Conservation (phyloP, 2,797 vertebrate genomes). For the Tauraco hartlaubi region DNA sequence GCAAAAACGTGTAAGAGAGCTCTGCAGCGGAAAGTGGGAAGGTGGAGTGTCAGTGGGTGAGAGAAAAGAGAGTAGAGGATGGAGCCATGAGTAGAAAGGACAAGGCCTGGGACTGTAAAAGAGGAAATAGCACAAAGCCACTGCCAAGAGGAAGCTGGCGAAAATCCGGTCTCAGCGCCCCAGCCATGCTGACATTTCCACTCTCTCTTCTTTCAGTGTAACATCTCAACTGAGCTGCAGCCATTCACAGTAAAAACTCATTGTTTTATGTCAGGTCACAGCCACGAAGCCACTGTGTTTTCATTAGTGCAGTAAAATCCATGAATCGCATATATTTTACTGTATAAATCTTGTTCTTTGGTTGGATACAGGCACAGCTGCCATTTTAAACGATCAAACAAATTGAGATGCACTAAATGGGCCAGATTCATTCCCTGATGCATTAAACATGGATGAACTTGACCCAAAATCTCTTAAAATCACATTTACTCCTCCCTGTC, state of each 20-base stretch:
- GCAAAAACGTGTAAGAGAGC: not conserved
- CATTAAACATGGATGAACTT: constrained; percentile 1
- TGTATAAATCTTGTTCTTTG: not conserved
- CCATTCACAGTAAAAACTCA: not conserved
- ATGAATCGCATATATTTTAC: not conserved
- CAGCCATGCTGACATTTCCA: not conserved
- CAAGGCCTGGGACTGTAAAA: not conserved
- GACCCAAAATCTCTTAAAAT: constrained; percentile 18
- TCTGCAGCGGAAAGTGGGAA: not conserved
- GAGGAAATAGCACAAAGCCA: not conserved
- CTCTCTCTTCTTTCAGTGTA: not conserved
- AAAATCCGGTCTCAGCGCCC: not conserved
- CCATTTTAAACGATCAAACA: not conserved
- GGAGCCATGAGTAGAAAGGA: not conserved
- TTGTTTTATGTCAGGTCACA: not conserved
- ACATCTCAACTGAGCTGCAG: not conserved
- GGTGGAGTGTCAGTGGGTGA: not conserved
- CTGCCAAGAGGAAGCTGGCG: not conserved
- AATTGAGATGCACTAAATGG: not conserved
- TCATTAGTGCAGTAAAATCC: not conserved
- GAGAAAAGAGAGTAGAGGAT: not conserved
- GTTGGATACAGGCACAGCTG: not conserved
- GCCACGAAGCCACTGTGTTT: not conserved
- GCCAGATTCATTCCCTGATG: not conserved
- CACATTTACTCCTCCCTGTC: not conserved